phyloP scores from a whole-genome alignment of 2,113 vertebrate genomes.

The Charina bottae region DNA sequence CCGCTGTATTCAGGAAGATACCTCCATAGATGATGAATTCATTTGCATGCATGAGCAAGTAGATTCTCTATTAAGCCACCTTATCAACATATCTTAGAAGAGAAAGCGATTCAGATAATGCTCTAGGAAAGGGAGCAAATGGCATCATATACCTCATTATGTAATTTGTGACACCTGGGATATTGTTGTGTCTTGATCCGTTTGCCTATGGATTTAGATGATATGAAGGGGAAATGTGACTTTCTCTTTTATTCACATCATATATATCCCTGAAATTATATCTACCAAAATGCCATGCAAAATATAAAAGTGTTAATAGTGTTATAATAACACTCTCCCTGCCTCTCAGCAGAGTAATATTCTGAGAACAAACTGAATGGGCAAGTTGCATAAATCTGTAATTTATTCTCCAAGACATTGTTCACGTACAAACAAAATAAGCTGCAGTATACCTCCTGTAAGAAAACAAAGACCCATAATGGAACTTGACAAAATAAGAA shows the following conservation, averaged over 20 bases:
- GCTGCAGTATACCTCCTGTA: conserved; percentile 42
- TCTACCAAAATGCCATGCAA: conserved; percentile 43
- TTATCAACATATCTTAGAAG: conserved; percentile 33
- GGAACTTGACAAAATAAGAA: conserved; percentile 42
- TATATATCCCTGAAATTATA: conserved; percentile 48
- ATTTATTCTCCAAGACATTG: conserved; percentile 53
- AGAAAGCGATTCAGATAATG: conserved; percentile 41
- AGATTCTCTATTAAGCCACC: conserved; percentile 36
- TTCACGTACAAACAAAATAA: conserved; percentile 51
- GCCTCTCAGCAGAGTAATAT: conserved; percentile 37
- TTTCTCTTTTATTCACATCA: conserved; percentile 49
- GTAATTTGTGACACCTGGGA: background rate
- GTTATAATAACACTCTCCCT: conserved; percentile 38
- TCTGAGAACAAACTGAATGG: conserved; percentile 47
- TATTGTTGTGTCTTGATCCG: background rate
- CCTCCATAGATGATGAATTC: conserved; percentile 20
- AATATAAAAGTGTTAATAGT: conserved; percentile 50
- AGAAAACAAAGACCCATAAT: conserved; percentile 38
- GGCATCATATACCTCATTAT: background rate
- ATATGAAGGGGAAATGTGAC: conserved; percentile 46
- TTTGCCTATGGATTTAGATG: conserved; percentile 11
- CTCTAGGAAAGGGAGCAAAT: conserved; percentile 15
- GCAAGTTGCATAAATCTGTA: conserved; percentile 43
- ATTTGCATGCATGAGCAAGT: conserved; percentile 37
- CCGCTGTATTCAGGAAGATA: conserved; percentile 5